Base-by-base conservation (phyloP, 2,888 invertebrate genomes). In the Dioctria linearis region DNA sequence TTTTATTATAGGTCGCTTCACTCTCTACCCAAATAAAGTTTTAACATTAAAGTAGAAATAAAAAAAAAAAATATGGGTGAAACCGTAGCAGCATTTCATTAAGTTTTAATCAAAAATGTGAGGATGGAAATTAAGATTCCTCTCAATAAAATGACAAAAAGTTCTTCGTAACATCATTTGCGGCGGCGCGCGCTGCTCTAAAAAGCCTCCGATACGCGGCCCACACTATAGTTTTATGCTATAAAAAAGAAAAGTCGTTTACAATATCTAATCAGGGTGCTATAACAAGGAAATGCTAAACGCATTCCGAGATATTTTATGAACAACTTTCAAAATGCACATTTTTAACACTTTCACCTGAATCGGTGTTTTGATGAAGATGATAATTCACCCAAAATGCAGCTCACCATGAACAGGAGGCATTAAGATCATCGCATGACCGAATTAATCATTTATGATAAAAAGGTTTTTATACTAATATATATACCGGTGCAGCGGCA, bases 341-440 rank as follows among this genome's bases (percentile, higher is more conserved):
- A 57, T 40, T 25, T 25, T 13, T n/a, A 59, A 73, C 73, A 73
- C 73, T 73, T 73, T 73, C 73, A 37, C 73, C 51, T 9, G 57
- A 59, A 57, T 40, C 42, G 57, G 51, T 73, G 13, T 37, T 73
- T 73, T 13, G 11, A 25, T 54, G 42, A 25, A 1, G 25, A 25
- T 25, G 59, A 54, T 42, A 73, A 73, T 57, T 40, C 40, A 9
- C 42, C 25, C 9, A 40, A 39, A 42, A 73, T 57, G 73, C 57
- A 57, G 73, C 42, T 25, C 25, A 25, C 25, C 42, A 73, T 73
- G 42, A 54, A 73, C 42, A 57, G n/a, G n/a, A 25, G 40, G 59
- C 57, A n/a, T 73, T 59, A 73, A 73, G 42, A 73, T 73, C 73
- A 73, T 73, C 59, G 73, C 73, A 54, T 73, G 73, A 73, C 73